Percentiles rank a stretch among this genome's conserved stretches.
Conservation (phyloP, 1,140 invertebrate genomes). For the Papilio xuthus region DNA sequence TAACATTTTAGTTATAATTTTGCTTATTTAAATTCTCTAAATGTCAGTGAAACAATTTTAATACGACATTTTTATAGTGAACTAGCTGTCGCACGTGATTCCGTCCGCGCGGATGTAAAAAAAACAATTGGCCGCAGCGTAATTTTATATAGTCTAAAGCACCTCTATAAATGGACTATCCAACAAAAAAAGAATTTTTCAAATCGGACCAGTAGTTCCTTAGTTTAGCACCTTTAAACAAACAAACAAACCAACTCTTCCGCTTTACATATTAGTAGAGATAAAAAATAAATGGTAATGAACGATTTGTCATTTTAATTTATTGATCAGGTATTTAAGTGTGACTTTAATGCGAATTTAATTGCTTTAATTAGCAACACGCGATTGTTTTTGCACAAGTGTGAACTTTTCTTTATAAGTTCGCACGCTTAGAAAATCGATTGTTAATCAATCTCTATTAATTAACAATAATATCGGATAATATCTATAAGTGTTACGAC, state of each 20-base stretch:
- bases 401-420: slow-evolving; percentile 12
- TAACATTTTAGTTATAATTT: slow-evolving; percentile 30
- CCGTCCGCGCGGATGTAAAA: too few species aligned
- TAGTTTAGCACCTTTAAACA: too few species aligned
- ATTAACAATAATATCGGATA: neutral
- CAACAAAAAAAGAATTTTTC: too few species aligned
- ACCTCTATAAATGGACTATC: too few species aligned
- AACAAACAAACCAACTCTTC: too few species aligned
- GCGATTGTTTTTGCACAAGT: neutral
- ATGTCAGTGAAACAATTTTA: neutral
- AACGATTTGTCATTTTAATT: slow-evolving; percentile 18
- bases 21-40: slow-evolving; percentile 14
- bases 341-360: neutral
- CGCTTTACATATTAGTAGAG: too few species aligned
- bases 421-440: slow-evolving; percentile 14
- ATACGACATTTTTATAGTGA: too few species aligned
- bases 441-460: slow-evolving; percentile 16
- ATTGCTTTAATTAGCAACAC: slow-evolving; percentile 11
- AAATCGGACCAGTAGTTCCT: too few species aligned
- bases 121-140: too few species aligned
- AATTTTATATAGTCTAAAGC: too few species aligned
- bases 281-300: too few species aligned
- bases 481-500: neutral
- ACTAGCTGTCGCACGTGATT: too few species aligned
- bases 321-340: neutral